Conservation (phyloP, 2,888 invertebrate genomes). For the Andrena minutula region DNA sequence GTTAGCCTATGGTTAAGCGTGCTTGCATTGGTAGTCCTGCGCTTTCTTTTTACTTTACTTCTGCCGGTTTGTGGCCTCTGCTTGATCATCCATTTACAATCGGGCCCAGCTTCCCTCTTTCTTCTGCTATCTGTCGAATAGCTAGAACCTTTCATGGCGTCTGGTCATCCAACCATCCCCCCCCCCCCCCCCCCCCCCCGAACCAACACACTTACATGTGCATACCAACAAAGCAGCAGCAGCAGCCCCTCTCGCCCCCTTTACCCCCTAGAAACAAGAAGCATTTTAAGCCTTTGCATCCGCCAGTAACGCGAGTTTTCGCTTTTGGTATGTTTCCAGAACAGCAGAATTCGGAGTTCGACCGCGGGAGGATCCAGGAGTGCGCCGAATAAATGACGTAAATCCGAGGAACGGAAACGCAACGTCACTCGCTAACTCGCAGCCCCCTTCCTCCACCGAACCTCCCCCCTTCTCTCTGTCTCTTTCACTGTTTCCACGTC, state of each 20-base stretch:
- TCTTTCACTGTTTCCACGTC: constrained; percentile 87
- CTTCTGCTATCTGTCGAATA: constrained; percentile 5
- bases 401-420: constrained; percentile 83
- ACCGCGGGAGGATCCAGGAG: constrained; percentile 81
- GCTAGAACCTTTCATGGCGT: constrained; percentile 48
- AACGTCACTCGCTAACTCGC: constrained; percentile 83
- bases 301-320: constrained; percentile 81
- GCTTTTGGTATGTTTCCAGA: constrained; percentile 83
- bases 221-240: constrained; percentile 30
- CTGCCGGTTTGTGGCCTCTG: constrained; percentile 62
- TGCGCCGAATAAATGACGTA: constrained; percentile 84
- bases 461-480: constrained; percentile 86
- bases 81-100: constrained; percentile 56
- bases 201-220: background rate
- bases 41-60: constrained; percentile 64
- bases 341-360: constrained; percentile 76
- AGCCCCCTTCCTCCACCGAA: constrained; percentile 84
- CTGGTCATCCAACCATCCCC: constrained; percentile 38
- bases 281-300: constrained; percentile 80
- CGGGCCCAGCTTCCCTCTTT: constrained; percentile 14
- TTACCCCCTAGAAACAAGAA: constrained; percentile 63
- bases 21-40: constrained; percentile 74
- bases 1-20: constrained; percentile 53
- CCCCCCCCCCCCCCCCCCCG: background rate
- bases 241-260: constrained; percentile 9